These are phyloP conservation scores for Oegoconia quadripuncta DNA, from an alignment of 2,888 invertebrate species.

Conservation along the genomic window DNA sequence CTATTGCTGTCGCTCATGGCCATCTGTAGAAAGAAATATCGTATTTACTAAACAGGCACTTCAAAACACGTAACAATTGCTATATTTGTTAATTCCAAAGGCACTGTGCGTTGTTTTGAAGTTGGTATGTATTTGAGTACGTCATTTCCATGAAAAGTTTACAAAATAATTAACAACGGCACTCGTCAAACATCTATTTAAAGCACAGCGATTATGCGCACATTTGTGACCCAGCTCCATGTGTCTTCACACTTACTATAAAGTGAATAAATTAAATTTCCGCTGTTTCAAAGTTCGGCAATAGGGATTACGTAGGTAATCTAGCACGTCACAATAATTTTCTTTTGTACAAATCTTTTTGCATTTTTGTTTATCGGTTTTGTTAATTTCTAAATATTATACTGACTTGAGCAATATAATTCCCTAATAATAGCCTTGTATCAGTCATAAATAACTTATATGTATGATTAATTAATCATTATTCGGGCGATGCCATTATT, in stretches of 20 bases:
- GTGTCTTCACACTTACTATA: conserved; percentile 16
- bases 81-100: conserved; percentile 4
- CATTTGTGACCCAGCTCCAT: conserved; percentile 27
- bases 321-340: no score
- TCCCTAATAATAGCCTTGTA: no score
- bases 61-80: not conserved
- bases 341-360: no score
- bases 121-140: conserved; percentile 10
- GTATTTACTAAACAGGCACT: conserved; percentile 18
- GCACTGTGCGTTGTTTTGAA: conserved; percentile 5
- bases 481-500: no score
- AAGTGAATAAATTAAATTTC: no score
- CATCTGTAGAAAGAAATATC: conserved; percentile 72
- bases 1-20: conserved; percentile 80
- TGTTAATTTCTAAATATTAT: no score
- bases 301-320: no score
- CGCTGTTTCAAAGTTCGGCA: no score
- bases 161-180: conserved; percentile 32
- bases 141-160: conserved; percentile 23
- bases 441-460: no score
- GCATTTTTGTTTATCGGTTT: no score
- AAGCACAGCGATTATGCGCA: conserved; percentile 31
- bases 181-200: conserved; percentile 37
- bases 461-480: no score
- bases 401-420: no score